Conservation (phyloP, 2,113 vertebrate genomes). For the Enhydra lutris region DNA sequence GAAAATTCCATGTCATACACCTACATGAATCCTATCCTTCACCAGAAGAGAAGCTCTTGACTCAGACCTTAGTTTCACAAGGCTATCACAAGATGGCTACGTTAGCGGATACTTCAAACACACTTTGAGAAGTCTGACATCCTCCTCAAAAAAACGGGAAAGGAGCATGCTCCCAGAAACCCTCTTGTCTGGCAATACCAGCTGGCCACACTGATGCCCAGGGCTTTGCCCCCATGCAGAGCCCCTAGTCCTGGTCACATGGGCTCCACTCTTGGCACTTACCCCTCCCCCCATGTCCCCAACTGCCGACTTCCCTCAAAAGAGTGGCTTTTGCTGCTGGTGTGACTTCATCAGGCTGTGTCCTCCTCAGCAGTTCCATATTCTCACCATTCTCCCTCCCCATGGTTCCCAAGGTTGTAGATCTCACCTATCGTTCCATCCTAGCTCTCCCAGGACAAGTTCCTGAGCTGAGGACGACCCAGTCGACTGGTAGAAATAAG, state of each 20-base stretch:
- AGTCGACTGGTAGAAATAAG: neutral
- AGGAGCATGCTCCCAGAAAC: neutral
- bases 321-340: neutral
- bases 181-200: neutral
- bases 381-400: neutral
- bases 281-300: fast-evolving
- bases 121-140: neutral
- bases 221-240: neutral
- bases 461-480: neutral
- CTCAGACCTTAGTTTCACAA: neutral
- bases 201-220: neutral
- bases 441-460: neutral
- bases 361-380: neutral
- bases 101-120: neutral
- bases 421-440: neutral
- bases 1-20: neutral
- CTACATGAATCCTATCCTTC: neutral
- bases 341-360: neutral
- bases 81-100: neutral
- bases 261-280: neutral
- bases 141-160: neutral
- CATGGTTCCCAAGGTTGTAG: neutral
- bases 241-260: neutral
- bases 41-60: neutral
- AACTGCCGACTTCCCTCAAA: neutral